Conservation (phyloP, 2,797 vertebrate species). For the Danio aesculapii region DNA sequence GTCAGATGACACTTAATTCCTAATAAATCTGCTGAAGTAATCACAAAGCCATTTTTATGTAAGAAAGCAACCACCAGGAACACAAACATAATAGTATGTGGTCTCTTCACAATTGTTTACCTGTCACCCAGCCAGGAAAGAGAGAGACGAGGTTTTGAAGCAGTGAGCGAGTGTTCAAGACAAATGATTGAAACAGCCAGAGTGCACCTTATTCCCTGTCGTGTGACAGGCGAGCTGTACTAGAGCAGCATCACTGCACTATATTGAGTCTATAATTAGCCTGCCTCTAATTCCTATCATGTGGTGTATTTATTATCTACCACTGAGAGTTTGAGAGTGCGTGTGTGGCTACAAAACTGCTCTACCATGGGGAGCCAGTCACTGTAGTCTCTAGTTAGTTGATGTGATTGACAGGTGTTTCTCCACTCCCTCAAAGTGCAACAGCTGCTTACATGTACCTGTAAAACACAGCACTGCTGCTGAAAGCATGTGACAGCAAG, state of each 20-base stretch:
- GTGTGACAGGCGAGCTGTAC: constrained; percentile 9
- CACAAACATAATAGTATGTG: background rate
- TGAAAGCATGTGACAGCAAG: constrained; percentile 3
- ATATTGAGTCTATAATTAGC: constrained; percentile 55
- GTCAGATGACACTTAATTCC: background rate
- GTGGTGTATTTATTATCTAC: constrained; percentile 43
- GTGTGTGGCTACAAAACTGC: constrained; percentile 13
- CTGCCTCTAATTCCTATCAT: constrained; percentile 28
- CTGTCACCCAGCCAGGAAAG: constrained; percentile 31
- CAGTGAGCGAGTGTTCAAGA: constrained; percentile 2
- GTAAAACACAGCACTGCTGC: background rate
- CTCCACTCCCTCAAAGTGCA: constrained; percentile 2
- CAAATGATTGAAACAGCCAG: constrained; percentile 49
- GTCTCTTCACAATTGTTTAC: constrained; percentile 8
- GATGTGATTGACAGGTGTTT: constrained; percentile 54
- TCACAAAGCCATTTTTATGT: background rate
- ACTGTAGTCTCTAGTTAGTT: constrained; percentile 32
- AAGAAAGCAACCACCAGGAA: constrained; percentile 14
- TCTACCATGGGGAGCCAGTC: constrained; percentile 31
- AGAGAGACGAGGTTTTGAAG: constrained; percentile 29
- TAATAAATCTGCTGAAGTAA: background rate
- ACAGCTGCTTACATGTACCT: background rate
- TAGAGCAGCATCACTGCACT: constrained; percentile 4
- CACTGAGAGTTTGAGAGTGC: constrained; percentile 22
- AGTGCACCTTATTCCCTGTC: background rate